These are phyloP conservation scores for Drosophila elegans DNA, from an alignment of 1,140 invertebrate species.

Conservation along the genomic window DNA sequence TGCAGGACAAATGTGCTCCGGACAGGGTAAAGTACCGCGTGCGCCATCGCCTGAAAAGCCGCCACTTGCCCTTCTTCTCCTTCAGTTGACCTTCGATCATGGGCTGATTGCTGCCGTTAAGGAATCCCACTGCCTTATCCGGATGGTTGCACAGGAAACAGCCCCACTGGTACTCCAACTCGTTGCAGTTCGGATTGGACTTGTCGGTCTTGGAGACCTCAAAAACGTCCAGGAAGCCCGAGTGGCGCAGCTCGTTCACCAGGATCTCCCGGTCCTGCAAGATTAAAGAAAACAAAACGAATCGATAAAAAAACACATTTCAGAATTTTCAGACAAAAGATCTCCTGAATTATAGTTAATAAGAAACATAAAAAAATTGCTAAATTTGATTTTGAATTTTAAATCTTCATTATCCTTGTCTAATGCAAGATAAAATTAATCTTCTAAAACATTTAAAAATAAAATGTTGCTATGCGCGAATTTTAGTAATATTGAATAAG, in stretches of 20 bases:
- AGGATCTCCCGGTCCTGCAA: slow-evolving; percentile 92
- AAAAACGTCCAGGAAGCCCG: slow-evolving; percentile 96
- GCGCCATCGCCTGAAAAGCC: slow-evolving; percentile 95
- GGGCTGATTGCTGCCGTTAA: slow-evolving; percentile 90
- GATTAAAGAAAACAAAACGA: neutral
- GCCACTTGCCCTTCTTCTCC: slow-evolving; percentile 97
- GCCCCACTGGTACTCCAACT: slow-evolving; percentile 84
- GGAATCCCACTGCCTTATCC: slow-evolving; percentile 92
- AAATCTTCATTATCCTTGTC: no score
- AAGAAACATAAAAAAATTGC: no score
- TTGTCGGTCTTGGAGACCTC: slow-evolving; percentile 87
- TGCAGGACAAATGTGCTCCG: slow-evolving; percentile 94
- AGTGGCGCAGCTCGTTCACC: slow-evolving; percentile 93
- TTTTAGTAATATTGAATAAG: no score
- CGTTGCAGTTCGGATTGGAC: slow-evolving; percentile 84
- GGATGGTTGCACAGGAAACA: slow-evolving; percentile 92
- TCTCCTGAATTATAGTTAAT: no score
- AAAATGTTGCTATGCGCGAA: no score
- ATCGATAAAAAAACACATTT: no score
- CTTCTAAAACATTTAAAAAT: no score
- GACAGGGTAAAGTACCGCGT: slow-evolving; percentile 97
- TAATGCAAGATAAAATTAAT: no score
- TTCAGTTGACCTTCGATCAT: slow-evolving; percentile 96
- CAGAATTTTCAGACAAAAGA: no score
- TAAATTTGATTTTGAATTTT: no score